Base-by-base conservation (phyloP, 2,888 invertebrate species). In the Neocrepidodera transversa region DNA sequence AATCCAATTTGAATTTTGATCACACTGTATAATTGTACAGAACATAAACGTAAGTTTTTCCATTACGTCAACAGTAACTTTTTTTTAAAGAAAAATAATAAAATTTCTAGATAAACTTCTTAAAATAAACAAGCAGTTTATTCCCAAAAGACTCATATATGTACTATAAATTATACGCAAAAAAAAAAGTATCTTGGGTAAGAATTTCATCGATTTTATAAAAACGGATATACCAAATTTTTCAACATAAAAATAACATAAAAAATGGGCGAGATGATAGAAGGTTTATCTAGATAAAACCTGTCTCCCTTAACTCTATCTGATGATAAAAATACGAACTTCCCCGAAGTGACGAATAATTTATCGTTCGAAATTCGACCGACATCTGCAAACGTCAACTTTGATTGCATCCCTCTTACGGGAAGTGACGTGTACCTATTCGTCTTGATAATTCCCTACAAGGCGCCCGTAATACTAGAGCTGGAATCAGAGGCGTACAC, bases 311-410 rank as follows among this genome's bases (percentile, higher is more conserved):
- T 8, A 47, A 30, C 47, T 35, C 11, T 13, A 11, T 18, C 20
- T 6, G 51, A 47, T 32, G 36, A 45, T 54, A 47, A 47, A 48
- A 55, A 48, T 30, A 48, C 36, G 36, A 43, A 53, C 52, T 59
- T 59, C 56, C 47, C 48, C 51, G 38, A 42, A 57, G 52, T 53
- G 54, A 54, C 52, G 60, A 61, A 61, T 59, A 60, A 63, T 61
- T 30, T 63, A 57, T 58, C 57, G 40, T 32, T 51, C 48, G 38
- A 18, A 28, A 16, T 35, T 57, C 30, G 36, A 28, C 53, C 60
- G 59, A 63, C 63, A 65, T 63, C 57, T 61, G 61, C 59, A 53
- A 63, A 56, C 59, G 58, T 48, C 62, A 32, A 52, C 42, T 63
- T 53, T 63, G 63, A 65, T 65, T 65, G 60, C 53, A 60, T 57